Evolutionary conservation across 2,113 vertebrate genomes (phyloP), one percentile per base, ranked within the genome.

Genomic region (Gnathonemus echidnorhynchus): DNA sequence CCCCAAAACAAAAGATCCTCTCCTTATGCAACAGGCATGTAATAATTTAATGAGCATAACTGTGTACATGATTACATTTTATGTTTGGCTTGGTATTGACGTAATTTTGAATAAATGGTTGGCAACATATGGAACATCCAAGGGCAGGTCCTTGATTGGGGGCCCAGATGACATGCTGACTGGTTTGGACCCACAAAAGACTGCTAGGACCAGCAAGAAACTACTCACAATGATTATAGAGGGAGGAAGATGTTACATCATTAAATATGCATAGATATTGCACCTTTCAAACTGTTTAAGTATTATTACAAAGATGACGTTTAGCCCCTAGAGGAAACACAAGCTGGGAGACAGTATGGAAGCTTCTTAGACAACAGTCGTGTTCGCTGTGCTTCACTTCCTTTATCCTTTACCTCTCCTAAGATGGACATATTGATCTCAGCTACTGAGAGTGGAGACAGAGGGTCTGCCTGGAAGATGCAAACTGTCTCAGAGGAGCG

Each of bases 391-490:
- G 35, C 48, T 42, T 56, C 48, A 80, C 70, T 86, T 89, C 80
- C 89, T 62, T 86, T 89, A 62, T 27, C 49, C 77, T 50, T 46
- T 45, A 50, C 19, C 35, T 56, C 39, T 5, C 52, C 50, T 46
- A 56, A 62, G 80, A 84, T 74, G 21, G 50, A 89, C 80, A 62
- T 89, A 89, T 89, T 86, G 89, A 89, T 89, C 89, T 89, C 27
- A n/a, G 35, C 52, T 24, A 7, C 52, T 58, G 89, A 5, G 8
- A 31, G 24, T 58, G 89, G 89, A 84, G 89, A 85, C 89, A 89
- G 19, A 31, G 52, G 74, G 50, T 56, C 74, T 89, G 77, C 42
- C 77, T 53, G 50, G 17, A 89, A 50, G 77, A 4, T n/a, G 15
- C 11, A 85, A 17, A 80, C 48, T 52, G 58, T 31, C 58, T 49